A percentile compares a stretch with the other conserved stretches of the same genome.
Evolutionary conservation across 2,888 invertebrate genomes (phyloP).

Genomic region (Portevinia maculata): DNA sequence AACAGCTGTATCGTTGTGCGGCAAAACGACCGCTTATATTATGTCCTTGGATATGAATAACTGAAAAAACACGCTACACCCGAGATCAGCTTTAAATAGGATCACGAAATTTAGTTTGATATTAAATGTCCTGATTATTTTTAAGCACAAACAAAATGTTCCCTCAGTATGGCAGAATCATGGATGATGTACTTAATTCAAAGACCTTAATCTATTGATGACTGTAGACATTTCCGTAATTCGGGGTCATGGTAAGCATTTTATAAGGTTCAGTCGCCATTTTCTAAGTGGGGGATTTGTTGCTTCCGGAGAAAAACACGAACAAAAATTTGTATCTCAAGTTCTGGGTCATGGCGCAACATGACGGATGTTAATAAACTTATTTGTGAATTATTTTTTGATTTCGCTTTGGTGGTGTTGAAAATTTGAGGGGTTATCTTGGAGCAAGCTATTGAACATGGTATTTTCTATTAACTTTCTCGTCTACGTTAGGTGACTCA

Average conservation of each 20-base stretch:
- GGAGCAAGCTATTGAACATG: too few relatives aligned
- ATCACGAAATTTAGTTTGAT: slow-evolving; percentile 35
- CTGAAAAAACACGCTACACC: background rate
- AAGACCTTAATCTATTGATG: slow-evolving; percentile 48
- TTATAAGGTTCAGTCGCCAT: slow-evolving; percentile 21
- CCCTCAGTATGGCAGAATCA: slow-evolving; percentile 18
- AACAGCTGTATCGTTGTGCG: background rate
- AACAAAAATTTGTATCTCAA: slow-evolving; percentile 24
- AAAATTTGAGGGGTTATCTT: too few relatives aligned
- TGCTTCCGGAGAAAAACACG: slow-evolving; percentile 13
- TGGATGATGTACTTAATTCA: slow-evolving; percentile 20
- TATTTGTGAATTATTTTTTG: slow-evolving; percentile 19
- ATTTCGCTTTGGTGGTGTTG: too few relatives aligned
- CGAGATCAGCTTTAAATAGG: slow-evolving; percentile 8
- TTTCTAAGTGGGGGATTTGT: slow-evolving; percentile 5
- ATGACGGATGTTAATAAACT: slow-evolving; percentile 40
- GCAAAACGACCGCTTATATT: background rate
- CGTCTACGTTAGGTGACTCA: too few relatives aligned
- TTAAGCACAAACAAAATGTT: background rate
- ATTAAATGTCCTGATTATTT: slow-evolving; percentile 23
- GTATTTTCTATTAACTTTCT: too few relatives aligned
- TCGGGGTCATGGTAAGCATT: slow-evolving; percentile 1
- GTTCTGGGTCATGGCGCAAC: slow-evolving; percentile 24
- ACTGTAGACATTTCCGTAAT: slow-evolving; percentile 25
- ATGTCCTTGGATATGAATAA: background rate